Conservation (phyloP, 2,797 vertebrate species). For the Hyperoplus lanceolatus region DNA sequence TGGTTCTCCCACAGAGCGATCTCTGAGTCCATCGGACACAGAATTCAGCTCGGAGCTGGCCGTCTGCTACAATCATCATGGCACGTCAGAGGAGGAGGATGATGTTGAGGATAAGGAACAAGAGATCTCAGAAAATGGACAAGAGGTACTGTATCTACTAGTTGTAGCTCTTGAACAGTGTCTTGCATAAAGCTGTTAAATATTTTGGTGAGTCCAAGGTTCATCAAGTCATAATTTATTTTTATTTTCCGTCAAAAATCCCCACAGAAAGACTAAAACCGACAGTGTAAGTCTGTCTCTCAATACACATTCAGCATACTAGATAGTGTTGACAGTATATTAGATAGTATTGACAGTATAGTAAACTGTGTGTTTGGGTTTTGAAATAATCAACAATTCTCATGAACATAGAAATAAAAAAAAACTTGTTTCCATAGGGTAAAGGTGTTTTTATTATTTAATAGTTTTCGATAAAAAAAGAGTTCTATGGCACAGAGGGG, state of each 20-base stretch:
- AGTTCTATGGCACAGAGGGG: background rate
- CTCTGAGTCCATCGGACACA: conserved; percentile 74
- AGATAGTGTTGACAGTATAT: background rate
- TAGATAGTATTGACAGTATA: too few relatives aligned
- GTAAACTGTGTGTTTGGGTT: background rate
- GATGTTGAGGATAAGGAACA: conserved; percentile 48
- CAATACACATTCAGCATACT: background rate
- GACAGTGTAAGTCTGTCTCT: background rate
- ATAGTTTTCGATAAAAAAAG: background rate
- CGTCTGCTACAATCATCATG: conserved; percentile 48
- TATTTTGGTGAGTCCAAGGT: background rate
- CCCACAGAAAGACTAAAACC: background rate
- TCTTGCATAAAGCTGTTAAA: background rate
- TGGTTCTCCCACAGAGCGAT: conserved; percentile 62
- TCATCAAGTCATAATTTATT: background rate
- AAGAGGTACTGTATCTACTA: conserved; percentile 65
- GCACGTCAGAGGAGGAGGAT: conserved; percentile 52
- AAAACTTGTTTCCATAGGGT: background rate
- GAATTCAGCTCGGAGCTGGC: conserved; percentile 70
- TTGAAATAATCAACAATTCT: background rate
- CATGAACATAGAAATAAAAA: background rate
- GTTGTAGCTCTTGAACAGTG: background rate
- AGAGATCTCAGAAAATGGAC: conserved; percentile 77
- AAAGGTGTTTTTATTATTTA: conserved; percentile 1
- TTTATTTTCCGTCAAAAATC: conserved; percentile 11